phyloP scores from a whole-genome alignment of 2,113 vertebrate species.

The Anoura caudifer region DNA sequence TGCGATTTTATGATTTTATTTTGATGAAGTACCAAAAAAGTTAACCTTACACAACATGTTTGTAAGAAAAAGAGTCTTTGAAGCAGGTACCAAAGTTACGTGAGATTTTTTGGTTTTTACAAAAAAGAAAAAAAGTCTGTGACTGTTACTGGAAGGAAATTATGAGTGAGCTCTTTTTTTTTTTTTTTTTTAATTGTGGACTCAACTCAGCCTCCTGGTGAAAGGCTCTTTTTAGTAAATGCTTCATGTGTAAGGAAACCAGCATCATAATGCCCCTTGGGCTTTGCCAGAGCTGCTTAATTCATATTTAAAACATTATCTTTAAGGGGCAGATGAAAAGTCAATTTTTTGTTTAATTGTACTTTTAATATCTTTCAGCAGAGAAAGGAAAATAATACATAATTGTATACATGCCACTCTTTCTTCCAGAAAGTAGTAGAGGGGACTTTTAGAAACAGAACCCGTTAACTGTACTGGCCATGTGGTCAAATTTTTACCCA shows the following conservation, averaged over 20 bases:
- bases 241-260: not conserved
- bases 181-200: not conserved
- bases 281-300: not conserved
- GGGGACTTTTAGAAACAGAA: not conserved
- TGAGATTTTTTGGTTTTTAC: not conserved
- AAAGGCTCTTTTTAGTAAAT: not conserved
- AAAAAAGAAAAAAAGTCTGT: not conserved
- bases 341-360: not conserved
- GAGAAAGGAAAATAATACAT: not conserved
- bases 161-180: not conserved
- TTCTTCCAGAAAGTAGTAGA: not conserved
- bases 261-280: rapidly evolving
- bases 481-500: not conserved
- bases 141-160: not conserved
- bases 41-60: not conserved
- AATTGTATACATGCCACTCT: not conserved
- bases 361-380: not conserved
- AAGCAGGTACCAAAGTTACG: not conserved
- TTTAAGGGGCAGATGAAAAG: not conserved
- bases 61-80: not conserved
- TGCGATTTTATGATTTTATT: not conserved
- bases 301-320: not conserved
- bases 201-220: not conserved
- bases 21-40: not conserved
- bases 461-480: not conserved